phyloP scores from a whole-genome alignment of 2,888 invertebrate genomes.

The Pheosia gnoma region DNA sequence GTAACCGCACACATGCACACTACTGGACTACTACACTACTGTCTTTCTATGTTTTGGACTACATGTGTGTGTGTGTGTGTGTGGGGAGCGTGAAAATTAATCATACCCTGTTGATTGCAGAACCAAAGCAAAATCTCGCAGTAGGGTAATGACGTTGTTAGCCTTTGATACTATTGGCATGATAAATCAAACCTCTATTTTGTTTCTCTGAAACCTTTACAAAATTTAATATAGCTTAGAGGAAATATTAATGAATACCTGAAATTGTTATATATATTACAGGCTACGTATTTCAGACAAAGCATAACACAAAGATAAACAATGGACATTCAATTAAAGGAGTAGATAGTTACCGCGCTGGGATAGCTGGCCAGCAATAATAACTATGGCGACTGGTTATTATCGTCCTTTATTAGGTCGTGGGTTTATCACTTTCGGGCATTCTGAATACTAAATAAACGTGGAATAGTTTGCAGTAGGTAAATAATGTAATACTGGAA shows the following conservation, averaged over 20 bases:
- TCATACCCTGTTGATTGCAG: constrained; percentile 41
- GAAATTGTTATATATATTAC: not conserved
- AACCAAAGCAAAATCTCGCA: constrained; percentile 33
- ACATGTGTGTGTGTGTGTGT: constrained; percentile 19
- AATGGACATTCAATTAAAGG: constrained; percentile 59
- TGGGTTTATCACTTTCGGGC: constrained; percentile 51
- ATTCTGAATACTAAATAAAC: constrained; percentile 58
- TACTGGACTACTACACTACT: too few species aligned
- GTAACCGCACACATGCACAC: constrained; percentile 46
- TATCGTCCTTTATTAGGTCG: constrained; percentile 58
- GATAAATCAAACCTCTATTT: constrained; percentile 2
- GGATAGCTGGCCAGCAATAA: constrained; percentile 44
- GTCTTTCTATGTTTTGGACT: constrained; percentile 15
- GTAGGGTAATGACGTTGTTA: constrained; percentile 34
- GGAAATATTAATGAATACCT: not conserved
- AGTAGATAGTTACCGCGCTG: constrained; percentile 37
- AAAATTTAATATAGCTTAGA: not conserved
- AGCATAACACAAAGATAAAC: constrained; percentile 43
- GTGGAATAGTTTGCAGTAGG: constrained; percentile 13
- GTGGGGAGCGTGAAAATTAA: constrained; percentile 41
- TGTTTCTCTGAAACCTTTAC: not conserved
- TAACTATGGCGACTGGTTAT: constrained; percentile 50
- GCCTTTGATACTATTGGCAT: constrained; percentile 16
- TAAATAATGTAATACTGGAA: not conserved
- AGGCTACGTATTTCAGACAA: constrained; percentile 7